These are phyloP conservation scores for Platygyra sinensis DNA, from an alignment of 64 coral and sea anemone genomes.

Conservation along the genomic window DNA sequence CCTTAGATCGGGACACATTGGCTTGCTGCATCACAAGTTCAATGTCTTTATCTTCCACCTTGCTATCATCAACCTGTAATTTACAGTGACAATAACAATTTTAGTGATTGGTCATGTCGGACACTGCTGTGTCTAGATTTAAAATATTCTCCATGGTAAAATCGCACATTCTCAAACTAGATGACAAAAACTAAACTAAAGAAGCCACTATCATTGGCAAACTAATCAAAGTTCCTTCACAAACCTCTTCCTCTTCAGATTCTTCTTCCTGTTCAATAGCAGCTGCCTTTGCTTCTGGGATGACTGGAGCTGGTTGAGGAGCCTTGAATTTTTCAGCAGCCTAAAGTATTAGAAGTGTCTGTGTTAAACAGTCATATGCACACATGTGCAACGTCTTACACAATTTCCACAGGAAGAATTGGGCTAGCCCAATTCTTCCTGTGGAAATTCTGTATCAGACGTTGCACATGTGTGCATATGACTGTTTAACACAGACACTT, in stretches of 20 bases:
- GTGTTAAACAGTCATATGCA: too few species aligned
- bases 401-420: too few species aligned
- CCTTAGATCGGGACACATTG: constrained; percentile 87
- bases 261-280: constrained; percentile 76
- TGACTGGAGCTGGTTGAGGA: constrained; percentile 68
- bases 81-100: not conserved
- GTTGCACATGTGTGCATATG: too few species aligned
- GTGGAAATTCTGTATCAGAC: too few species aligned
- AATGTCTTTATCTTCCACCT: constrained; percentile 91
- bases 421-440: too few species aligned
- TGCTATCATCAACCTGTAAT: constrained; percentile 88
- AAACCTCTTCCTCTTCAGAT: constrained; percentile 76
- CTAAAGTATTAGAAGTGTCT: constrained; percentile 8
- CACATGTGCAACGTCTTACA: too few species aligned
- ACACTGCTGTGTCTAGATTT: too few species aligned
- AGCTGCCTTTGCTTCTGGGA: constrained; percentile 77
- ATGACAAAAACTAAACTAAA: not conserved
- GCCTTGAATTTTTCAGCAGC: constrained; percentile 95
- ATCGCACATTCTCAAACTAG: too few species aligned
- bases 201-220: not conserved
- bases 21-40: constrained; percentile 98
- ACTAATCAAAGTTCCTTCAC: not conserved
- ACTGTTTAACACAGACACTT: not conserved
- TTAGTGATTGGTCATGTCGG: too few species aligned
- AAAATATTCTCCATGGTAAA: too few species aligned